Percentiles rank a stretch among this genome's conserved stretches.
Evolutionary conservation across 2,113 vertebrate species (phyloP).

Genomic region (Mastomys coucha): DNA sequence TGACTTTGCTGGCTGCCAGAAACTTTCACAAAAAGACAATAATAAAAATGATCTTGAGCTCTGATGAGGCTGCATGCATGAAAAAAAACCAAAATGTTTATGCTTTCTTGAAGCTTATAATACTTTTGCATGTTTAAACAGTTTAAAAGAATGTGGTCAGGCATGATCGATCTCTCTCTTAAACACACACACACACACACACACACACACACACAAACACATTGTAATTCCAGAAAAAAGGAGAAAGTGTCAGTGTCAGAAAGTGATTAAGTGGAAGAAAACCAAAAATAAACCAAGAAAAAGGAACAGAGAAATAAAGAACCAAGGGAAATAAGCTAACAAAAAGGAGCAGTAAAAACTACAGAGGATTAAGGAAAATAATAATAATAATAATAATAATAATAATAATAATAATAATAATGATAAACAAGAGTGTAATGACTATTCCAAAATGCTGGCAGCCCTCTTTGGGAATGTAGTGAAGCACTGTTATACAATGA

Average conservation of each 20-base stretch:
- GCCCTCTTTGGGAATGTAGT: neutral
- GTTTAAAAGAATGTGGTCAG: neutral
- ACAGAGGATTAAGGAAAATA: neutral
- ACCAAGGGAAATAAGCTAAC: neutral
- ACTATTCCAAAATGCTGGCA: neutral
- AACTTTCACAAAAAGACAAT: neutral
- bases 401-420: neutral
- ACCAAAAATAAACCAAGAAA: neutral
- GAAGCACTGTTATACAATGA: conserved; percentile 23
- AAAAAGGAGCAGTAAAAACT: neutral
- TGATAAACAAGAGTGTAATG: neutral
- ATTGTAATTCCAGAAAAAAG: neutral
- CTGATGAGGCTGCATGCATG: too few species aligned
- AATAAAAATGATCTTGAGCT: neutral
- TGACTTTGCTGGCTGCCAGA: neutral
- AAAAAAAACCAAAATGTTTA: neutral
- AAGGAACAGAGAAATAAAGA: neutral
- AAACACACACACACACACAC: too few species aligned
- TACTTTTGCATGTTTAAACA: neutral
- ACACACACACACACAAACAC: neutral
- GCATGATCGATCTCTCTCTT: neutral
- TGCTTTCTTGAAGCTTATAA: neutral
- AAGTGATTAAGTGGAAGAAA: too few species aligned
- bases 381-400: neutral
- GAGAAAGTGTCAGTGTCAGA: neutral